Conservation (phyloP, 2,797 vertebrate genomes). For the Telmatherina bonti region DNA sequence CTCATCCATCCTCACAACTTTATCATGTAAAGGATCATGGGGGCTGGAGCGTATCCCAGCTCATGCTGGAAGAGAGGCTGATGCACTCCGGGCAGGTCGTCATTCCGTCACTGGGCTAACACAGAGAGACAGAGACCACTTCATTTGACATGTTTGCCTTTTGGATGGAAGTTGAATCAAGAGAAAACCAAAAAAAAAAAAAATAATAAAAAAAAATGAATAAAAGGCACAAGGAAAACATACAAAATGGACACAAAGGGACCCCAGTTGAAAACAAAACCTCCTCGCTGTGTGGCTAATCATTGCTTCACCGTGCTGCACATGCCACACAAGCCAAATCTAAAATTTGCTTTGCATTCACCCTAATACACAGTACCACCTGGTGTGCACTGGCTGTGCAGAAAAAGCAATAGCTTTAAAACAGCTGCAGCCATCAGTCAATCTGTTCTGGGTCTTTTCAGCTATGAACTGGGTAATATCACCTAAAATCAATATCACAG, state of each 20-base stretch:
- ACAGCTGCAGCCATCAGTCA: conserved; percentile 10
- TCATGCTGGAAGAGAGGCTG: background rate
- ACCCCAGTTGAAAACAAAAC: background rate
- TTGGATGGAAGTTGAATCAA: background rate
- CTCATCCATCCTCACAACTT: background rate
- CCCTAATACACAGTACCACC: conserved; percentile 11
- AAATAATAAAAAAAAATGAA: too few species aligned
- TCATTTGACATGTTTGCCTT: background rate
- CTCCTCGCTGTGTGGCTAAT: background rate
- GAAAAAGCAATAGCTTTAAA: conserved; percentile 13
- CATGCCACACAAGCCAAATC: background rate
- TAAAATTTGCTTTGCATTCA: conserved; percentile 14
- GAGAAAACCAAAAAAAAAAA: background rate
- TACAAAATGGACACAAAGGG: background rate
- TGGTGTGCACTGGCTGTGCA: conserved; percentile 12
- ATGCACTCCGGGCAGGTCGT: background rate
- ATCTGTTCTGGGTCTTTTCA: conserved; percentile 13
- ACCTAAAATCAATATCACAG: conserved; percentile 23
- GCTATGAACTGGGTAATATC: conserved; percentile 5
- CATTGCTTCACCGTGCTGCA: background rate
- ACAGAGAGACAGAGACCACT: background rate
- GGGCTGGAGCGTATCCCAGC: background rate
- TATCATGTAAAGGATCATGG: background rate
- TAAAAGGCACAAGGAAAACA: background rate
- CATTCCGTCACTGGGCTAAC: background rate